These are phyloP conservation scores for Morone chrysops DNA, from an alignment of 2,113 vertebrate species.

Conservation along the genomic window DNA sequence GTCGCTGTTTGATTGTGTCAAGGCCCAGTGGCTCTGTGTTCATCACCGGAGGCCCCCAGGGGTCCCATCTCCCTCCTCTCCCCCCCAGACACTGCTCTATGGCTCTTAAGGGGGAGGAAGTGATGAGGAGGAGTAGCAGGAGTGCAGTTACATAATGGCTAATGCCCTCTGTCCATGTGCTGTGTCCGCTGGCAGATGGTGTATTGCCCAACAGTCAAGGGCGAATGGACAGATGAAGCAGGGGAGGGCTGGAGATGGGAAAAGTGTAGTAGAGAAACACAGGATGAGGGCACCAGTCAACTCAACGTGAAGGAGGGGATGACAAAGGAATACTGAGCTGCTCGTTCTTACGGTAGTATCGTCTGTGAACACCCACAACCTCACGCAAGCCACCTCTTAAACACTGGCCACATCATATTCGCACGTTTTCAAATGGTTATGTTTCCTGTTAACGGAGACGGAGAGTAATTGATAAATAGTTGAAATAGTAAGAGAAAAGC, in stretches of 20 bases:
- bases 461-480: neutral
- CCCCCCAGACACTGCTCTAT: slow-evolving; percentile 11
- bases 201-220: slow-evolving; percentile 62
- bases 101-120: slow-evolving; percentile 31
- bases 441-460: neutral
- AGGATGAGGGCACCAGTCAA: slow-evolving; percentile 17
- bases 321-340: neutral
- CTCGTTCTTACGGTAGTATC: neutral
- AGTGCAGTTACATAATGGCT: slow-evolving; percentile 72
- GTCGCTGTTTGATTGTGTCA: slow-evolving; percentile 26
- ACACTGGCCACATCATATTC: neutral
- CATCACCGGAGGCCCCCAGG: slow-evolving; percentile 11
- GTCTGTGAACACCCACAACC: neutral
- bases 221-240: slow-evolving; percentile 42
- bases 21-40: slow-evolving; percentile 27
- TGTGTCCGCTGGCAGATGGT: slow-evolving; percentile 70
- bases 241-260: slow-evolving; percentile 8
- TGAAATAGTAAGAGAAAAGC: neutral
- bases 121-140: slow-evolving; percentile 19
- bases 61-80: slow-evolving; percentile 46
- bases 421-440: no score
- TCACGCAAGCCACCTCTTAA: neutral
- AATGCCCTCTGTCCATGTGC: slow-evolving; percentile 63
- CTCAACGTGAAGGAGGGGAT: neutral
- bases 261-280: slow-evolving; percentile 4